Percentiles rank a stretch among this genome's conserved stretches.
Evolutionary conservation across 64 coral and sea anemone species (phyloP).

Genomic region (Catalaphyllia jardinei): DNA sequence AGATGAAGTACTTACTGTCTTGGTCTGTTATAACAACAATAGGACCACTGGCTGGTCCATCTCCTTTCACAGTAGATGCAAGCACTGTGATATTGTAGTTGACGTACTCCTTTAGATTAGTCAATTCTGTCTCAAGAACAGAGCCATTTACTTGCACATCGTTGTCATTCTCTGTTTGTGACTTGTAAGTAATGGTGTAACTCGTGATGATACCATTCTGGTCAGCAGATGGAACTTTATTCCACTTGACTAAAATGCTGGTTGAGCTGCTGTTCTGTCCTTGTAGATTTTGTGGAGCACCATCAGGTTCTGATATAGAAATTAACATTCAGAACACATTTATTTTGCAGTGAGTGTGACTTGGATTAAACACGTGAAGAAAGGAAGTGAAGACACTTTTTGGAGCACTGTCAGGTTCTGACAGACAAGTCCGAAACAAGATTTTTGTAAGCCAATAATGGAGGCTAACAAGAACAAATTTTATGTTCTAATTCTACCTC

Average conservation of each 20-base stretch:
- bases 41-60: neutral
- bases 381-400: no score
- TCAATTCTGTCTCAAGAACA: neutral
- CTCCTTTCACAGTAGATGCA: no score
- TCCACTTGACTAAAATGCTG: constrained; percentile 3
- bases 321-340: no score
- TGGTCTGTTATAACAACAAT: neutral
- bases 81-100: neutral
- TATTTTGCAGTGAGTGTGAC: no score
- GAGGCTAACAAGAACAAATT: no score
- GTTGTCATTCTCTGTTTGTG: neutral
- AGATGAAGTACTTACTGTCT: constrained; percentile 16
- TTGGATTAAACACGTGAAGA: no score
- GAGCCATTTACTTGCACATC: neutral
- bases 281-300: neutral
- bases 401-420: no score
- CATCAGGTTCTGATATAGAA: neutral
- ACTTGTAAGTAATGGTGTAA: constrained; percentile 1
- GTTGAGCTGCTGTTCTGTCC: neutral
- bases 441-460: no score
- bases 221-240: neutral
- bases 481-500: no score
- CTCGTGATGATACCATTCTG: constrained; percentile 12
- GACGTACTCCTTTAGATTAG: neutral
- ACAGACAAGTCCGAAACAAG: no score